phyloP scores from a whole-genome alignment of 1,140 invertebrate species.

The Apis dorsata region DNA sequence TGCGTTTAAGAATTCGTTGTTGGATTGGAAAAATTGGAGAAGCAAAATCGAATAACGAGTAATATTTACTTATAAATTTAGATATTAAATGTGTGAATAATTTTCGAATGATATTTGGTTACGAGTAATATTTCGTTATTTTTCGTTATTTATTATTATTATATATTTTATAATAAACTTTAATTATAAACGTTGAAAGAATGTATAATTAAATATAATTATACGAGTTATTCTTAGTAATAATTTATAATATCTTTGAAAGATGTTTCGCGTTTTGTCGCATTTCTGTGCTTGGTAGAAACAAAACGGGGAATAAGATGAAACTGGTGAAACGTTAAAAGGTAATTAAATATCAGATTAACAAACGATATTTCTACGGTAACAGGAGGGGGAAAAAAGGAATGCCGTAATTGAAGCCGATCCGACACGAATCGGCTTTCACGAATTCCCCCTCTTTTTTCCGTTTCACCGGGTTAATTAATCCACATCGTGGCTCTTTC shows the following conservation, averaged over 20 bases:
- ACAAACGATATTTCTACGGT: conserved; percentile 7
- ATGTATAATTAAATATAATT: neutral
- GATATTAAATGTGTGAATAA: too few relatives aligned
- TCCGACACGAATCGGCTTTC: conserved; percentile 57
- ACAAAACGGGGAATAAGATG: neutral
- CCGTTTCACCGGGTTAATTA: conserved; percentile 61
- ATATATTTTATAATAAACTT: neutral
- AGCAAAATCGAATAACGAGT: too few relatives aligned
- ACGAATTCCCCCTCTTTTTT: conserved; percentile 44
- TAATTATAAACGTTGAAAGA: neutral
- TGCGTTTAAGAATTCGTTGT: neutral
- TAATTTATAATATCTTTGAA: neutral
- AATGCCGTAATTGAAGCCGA: conserved; percentile 38
- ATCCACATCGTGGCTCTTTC: conserved; percentile 64
- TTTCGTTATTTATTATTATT: too few relatives aligned
- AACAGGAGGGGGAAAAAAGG: neutral
- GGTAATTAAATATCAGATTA: conserved; percentile 32
- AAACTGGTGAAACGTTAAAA: conserved; percentile 2
- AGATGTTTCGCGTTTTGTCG: neutral
- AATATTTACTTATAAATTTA: too few relatives aligned
- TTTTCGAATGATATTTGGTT: too few relatives aligned
- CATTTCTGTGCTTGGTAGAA: neutral
- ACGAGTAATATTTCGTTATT: too few relatives aligned
- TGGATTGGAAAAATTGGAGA: too few relatives aligned
- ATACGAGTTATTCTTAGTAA: neutral